Base-by-base conservation (phyloP, 2,797 vertebrate genomes). In the Myotis findleyi region DNA sequence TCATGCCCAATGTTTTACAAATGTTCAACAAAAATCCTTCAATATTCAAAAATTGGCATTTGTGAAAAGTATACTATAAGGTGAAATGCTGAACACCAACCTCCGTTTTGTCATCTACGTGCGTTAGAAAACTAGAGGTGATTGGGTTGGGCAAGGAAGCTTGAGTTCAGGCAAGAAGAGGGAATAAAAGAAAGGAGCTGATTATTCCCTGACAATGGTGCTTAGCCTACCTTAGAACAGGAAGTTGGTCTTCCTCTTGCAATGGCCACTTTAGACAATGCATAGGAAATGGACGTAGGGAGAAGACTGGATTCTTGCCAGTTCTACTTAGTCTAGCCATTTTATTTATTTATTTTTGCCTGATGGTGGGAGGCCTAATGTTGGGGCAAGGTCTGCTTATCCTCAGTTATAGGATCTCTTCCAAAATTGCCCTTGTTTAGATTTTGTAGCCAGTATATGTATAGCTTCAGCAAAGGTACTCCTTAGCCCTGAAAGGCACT, bases 1-100 rank as follows among this genome's bases (percentile, higher is more conserved):
- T 90, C 79, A 92, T 77, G 44, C 0, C 23, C 17, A 94, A 2
- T 90, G 6, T 90, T 86, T 21, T 94, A 64, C 20, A 93, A 59
- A 93, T 93, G 23, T 96, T 88, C 75, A 91, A 84, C 23, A 89
- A 88, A 91, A 86, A 68, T 49, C 47, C 71, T 89, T 89, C 36
- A 49, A 44, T 77, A 96, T 68, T 89, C 5, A 87, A 85, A 94
- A 95, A 41, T 89, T 68, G 87, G 83, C 30, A 30, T 94, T 88
- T 68, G 59, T 87, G 62, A 85, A 96, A 93, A 88, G 20, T 76
- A 55, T 3, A 62, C 10, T 57, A 27, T 62, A 59, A 53, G n/a
- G 25, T 93, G 44, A 89, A 91, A 92, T 92, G 83, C 41, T 96
- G 41, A 85, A 75, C 91, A 53, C 51, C 20, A 69, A 90, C 38